Conservation (phyloP, 2,888 invertebrate genomes). For the Drosophila bunnanda region DNA sequence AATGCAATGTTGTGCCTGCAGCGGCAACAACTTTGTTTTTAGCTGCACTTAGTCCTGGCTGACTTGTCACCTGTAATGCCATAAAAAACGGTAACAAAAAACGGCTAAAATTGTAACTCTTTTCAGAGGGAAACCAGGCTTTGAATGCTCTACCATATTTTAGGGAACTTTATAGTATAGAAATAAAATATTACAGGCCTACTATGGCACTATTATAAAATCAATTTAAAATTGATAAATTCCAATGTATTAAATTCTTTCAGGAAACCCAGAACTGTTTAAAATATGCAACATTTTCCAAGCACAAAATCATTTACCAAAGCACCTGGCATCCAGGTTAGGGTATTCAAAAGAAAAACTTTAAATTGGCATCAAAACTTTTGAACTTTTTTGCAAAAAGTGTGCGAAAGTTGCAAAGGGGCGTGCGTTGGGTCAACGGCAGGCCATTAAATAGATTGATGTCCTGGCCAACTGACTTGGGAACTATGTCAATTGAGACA, state of each 20-base stretch:
- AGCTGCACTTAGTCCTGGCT: slow-evolving; percentile 54
- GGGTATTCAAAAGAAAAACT: slow-evolving; percentile 40
- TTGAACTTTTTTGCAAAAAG: slow-evolving; percentile 36
- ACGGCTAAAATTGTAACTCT: neutral
- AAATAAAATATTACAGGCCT: neutral
- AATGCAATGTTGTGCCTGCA: slow-evolving; percentile 46
- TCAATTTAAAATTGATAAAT: neutral
- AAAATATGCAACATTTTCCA: too few species aligned
- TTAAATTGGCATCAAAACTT: slow-evolving; percentile 62
- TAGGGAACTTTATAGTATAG: neutral
- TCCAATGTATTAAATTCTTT: rapidly evolving
- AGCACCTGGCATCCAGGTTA: neutral
- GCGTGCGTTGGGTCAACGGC: slow-evolving; percentile 28
- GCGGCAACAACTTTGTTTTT: slow-evolving; percentile 44
- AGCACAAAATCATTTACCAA: neutral
- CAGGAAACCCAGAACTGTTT: too few species aligned
- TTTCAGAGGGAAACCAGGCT: neutral
- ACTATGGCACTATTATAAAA: neutral
- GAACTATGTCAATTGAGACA: slow-evolving; percentile 62
- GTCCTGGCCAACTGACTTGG: slow-evolving; percentile 42
- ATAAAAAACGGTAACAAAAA: slow-evolving; percentile 16
- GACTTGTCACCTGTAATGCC: slow-evolving; percentile 53
- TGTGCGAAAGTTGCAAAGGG: neutral
- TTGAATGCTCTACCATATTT: neutral
- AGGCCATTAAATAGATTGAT: slow-evolving; percentile 64